phyloP scores from a whole-genome alignment of 2,113 vertebrate species.

The Clarias batrachus region DNA sequence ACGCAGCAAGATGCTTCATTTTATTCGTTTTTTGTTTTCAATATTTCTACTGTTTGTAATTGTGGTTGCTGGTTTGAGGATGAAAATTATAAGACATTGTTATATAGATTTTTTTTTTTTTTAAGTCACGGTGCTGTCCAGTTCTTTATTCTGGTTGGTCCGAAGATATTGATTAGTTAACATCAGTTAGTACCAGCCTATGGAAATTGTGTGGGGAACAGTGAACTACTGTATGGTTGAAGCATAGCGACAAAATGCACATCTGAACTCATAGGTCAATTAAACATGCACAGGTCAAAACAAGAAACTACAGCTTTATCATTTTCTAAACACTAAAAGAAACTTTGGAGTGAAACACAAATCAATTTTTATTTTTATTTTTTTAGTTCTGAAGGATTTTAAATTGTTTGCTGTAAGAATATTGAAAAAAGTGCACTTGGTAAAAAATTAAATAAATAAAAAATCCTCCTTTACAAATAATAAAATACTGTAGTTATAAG shows the following conservation, averaged over 20 bases:
- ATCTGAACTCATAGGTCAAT: neutral
- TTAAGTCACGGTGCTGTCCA: neutral
- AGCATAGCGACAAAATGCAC: neutral
- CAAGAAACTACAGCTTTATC: neutral
- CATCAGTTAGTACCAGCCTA: neutral
- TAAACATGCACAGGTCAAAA: neutral
- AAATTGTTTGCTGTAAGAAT: neutral
- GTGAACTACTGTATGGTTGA: neutral
- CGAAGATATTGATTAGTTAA: neutral
- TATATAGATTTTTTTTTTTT: neutral
- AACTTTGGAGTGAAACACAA: neutral
- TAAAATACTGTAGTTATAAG: neutral
- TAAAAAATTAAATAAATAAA: no score
- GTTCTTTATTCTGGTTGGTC: neutral
- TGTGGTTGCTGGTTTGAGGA: neutral
- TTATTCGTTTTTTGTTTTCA: neutral
- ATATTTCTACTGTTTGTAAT: neutral
- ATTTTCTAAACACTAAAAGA: neutral
- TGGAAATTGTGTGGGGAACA: neutral
- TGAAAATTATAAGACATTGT: neutral
- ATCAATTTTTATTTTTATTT: no score
- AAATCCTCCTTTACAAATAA: neutral
- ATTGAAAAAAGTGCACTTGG: neutral
- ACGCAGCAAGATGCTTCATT: neutral
- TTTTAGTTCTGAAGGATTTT: no score